Evolutionary conservation across 2,888 invertebrate genomes (phyloP), one percentile per base, ranked within the genome.

Genomic region (Leucozona laternaria): DNA sequence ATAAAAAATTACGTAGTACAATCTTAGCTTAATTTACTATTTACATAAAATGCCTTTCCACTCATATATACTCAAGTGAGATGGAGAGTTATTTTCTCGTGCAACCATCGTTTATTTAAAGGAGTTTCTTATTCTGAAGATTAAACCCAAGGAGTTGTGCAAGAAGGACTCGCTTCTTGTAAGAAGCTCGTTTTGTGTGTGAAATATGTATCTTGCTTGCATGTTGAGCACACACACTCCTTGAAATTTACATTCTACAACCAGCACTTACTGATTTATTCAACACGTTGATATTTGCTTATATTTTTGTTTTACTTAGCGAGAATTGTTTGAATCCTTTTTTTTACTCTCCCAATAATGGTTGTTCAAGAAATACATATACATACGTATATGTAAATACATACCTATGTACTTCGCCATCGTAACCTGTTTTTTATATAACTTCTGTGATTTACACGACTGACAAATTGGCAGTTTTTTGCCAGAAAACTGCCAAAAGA

Each of bases 11-110:
- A 75, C 43, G 25, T 37, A 22, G 11, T 37, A 22, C 53, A 62
- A 64, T 70, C 60, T 66, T 53, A 48, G 70, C 60, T 76, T 37
- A 45, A 45, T 81, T 48, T 48, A 70, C 28, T 55, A 76, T 76
- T 76, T 64, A 71, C 55, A 76, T 76, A 70, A 76, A 40, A 57
- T 71, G 50, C 31, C 31, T 20, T 55, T 50, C 43, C 55, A 55
- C 43, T 60, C 43, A 62, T 45, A 62, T 45, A 71, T 43, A 22
- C 4, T 70, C 22, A 72, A 79, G 62, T 64, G 25, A 40, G 48
- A 55, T 55, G 62, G 7, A 55, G 55, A 60, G 62, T 55, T 62
- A 40, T 25, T 68, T 37, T 37, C 7, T 50, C 25, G 15, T 34
- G 25, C 37, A 37, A 68, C 48, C 55, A 58, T 48, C 50, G 37